A percentile compares a stretch with the other conserved stretches of the same genome.
These are phyloP conservation scores for Psittacula derbiana DNA, from an alignment of 2,797 vertebrate species.

Conservation along the genomic window DNA sequence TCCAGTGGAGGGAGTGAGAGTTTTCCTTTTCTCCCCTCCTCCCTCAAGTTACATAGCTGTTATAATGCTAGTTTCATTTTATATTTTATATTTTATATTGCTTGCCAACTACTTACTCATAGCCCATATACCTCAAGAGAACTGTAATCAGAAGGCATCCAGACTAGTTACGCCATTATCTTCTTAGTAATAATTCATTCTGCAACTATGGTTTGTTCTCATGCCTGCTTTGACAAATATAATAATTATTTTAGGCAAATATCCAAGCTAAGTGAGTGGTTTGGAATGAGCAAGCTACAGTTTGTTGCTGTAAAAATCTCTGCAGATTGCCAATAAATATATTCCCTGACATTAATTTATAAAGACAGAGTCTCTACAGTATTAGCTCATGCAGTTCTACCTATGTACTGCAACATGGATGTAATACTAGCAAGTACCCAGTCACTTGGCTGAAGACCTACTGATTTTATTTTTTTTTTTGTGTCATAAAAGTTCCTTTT, in stretches of 20 bases:
- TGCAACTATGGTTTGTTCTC: conserved; percentile 14
- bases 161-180: conserved; percentile 19
- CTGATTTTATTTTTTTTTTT: neutral
- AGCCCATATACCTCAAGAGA: neutral
- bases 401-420: neutral
- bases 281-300: conserved; percentile 33
- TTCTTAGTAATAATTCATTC: conserved; percentile 40
- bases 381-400: neutral
- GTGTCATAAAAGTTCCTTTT: neutral
- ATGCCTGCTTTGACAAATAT: conserved; percentile 10
- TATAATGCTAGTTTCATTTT: conserved; percentile 19
- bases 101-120: conserved; percentile 54
- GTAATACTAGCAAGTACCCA: neutral
- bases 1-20: neutral
- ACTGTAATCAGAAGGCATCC: conserved; percentile 25
- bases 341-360: neutral
- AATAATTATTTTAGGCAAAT: conserved; percentile 58
- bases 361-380: neutral
- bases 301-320: conserved; percentile 41
- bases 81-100: conserved; percentile 4
- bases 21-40: neutral
- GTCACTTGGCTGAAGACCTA: neutral
- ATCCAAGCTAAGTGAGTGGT: conserved; percentile 50
- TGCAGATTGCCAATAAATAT: conserved; percentile 10
- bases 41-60: neutral